Evolutionary conservation across 2,797 vertebrate species (phyloP).

Genomic region (Clarias laeviceps): DNA sequence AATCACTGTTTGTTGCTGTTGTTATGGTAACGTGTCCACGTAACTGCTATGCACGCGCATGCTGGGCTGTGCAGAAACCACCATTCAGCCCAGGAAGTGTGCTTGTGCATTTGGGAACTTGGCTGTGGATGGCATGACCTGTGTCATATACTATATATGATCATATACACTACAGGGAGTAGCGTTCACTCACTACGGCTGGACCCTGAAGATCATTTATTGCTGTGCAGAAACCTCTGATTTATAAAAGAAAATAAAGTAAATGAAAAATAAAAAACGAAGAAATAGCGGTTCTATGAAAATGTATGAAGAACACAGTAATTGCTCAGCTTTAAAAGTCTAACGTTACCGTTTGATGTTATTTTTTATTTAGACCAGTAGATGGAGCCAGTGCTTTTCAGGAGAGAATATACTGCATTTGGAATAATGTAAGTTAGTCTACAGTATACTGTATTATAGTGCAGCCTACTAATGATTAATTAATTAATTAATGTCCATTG

Average conservation of each 20-base stretch:
- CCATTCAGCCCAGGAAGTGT: constrained; percentile 75
- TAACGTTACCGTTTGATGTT: neutral
- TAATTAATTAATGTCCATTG: neutral
- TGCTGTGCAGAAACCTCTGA: constrained; percentile 57
- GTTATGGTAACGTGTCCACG: constrained; percentile 7
- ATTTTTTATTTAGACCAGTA: neutral
- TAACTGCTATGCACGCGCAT: neutral
- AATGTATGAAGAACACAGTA: no score
- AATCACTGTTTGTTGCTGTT: neutral
- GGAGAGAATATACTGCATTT: neutral
- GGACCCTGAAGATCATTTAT: constrained; percentile 86
- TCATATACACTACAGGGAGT: constrained; percentile 89
- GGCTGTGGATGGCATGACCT: constrained; percentile 80
- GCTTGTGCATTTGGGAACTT: constrained; percentile 90
- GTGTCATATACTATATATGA: constrained; percentile 74
- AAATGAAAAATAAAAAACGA: neutral
- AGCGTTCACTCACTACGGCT: constrained; percentile 88
- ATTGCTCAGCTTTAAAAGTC: neutral
- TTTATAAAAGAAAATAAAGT: neutral
- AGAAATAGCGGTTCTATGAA: neutral
- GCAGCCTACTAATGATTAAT: neutral
- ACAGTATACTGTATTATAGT: no score
- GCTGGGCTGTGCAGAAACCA: neutral
- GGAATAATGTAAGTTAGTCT: neutral
- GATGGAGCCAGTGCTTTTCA: neutral